Conservation (phyloP, 2,888 invertebrate genomes). For the Cinara cedri region DNA sequence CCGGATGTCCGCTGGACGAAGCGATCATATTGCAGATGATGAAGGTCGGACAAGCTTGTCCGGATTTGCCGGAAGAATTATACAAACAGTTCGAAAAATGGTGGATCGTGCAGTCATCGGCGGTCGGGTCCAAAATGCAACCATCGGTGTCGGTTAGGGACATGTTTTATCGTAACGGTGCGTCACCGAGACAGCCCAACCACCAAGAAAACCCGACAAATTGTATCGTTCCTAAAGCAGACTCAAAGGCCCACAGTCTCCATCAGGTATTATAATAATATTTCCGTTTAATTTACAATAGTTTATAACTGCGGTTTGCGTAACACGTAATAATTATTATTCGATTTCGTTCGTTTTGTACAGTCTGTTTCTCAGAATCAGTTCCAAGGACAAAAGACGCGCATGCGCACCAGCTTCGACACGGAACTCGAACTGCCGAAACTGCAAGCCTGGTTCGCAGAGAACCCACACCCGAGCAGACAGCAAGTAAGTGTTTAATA, state of each 20-base stretch:
- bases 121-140: slow-evolving; percentile 35
- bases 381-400: slow-evolving; percentile 83
- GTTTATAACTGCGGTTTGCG: no score
- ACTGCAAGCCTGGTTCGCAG: slow-evolving; percentile 94
- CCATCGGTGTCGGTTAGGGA: slow-evolving; percentile 46
- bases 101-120: slow-evolving; percentile 75
- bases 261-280: slow-evolving; percentile 23
- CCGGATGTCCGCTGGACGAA: slow-evolving; percentile 94
- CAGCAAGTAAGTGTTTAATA: slow-evolving; percentile 71
- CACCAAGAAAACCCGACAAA: slow-evolving; percentile 20
- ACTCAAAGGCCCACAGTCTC: slow-evolving; percentile 32
- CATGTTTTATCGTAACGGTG: slow-evolving; percentile 48
- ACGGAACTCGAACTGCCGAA: slow-evolving; percentile 95
- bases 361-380: slow-evolving; percentile 70
- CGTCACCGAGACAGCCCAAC: slow-evolving; percentile 41
- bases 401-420: slow-evolving; percentile 96
- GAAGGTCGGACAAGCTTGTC: slow-evolving; percentile 60
- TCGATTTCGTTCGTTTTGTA: neutral
- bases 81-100: slow-evolving; percentile 89
- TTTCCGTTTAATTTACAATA: no score
- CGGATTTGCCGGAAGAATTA: slow-evolving; percentile 81
- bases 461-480: slow-evolving; percentile 95
- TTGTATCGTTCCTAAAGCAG: slow-evolving; percentile 43
- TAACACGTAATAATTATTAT: no score
- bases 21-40: slow-evolving; percentile 67